A percentile compares a stretch with the other conserved stretches of the same genome.
Conservation (phyloP, 2,888 invertebrate genomes). For the Oligia latruncula region DNA sequence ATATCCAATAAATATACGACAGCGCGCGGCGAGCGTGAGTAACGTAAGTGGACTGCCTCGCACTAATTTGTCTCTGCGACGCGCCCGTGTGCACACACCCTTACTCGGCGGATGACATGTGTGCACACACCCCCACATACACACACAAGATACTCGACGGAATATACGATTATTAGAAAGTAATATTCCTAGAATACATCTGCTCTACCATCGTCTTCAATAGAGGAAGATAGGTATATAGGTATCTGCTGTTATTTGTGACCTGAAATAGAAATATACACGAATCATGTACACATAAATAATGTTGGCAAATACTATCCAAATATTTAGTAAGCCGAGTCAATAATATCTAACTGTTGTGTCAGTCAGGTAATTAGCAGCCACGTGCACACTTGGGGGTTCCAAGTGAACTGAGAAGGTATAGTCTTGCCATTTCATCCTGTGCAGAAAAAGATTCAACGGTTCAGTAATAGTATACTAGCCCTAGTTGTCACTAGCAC, state of each 20-base stretch:
- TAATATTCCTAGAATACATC: constrained; percentile 2
- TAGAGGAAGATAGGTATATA: background rate
- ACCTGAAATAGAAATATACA: background rate
- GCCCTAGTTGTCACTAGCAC: no score
- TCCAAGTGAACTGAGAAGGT: background rate
- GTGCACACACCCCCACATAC: background rate
- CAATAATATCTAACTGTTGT: background rate
- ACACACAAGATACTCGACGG: background rate
- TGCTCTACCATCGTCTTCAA: background rate
- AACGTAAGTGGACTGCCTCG: constrained; percentile 48
- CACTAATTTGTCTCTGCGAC: constrained; percentile 47
- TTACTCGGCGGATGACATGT: background rate
- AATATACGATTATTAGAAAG: constrained; percentile 1
- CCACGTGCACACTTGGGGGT: background rate
- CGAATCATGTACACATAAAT: background rate
- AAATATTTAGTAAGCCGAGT: constrained; percentile 2
- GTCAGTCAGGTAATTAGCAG: background rate
- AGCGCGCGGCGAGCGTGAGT: constrained; percentile 46
- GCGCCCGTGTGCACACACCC: constrained; percentile 8
- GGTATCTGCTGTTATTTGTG: background rate
- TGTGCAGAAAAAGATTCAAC: background rate
- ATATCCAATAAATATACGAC: constrained; percentile 60
- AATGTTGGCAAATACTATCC: background rate
- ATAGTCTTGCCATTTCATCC: background rate
- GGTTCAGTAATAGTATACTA: background rate